Evolutionary conservation across 1,140 invertebrate species (phyloP).

Genomic region (Drosophila truncata): DNA sequence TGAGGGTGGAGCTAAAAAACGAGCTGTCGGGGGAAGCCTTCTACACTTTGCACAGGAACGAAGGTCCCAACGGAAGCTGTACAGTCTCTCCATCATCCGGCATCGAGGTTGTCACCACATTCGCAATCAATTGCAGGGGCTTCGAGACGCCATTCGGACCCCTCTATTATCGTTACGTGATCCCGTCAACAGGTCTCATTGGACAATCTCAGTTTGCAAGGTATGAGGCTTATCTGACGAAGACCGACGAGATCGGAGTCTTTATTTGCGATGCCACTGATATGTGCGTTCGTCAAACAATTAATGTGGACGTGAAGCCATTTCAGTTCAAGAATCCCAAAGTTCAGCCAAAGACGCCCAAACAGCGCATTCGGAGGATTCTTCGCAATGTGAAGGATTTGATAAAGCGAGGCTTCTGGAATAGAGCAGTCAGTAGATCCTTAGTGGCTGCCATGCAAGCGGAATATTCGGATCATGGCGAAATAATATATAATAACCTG

Average conservation of each 20-base stretch:
- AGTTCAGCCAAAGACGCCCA: fast-evolving
- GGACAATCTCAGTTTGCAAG: neutral
- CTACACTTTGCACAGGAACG: neutral
- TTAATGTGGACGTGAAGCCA: neutral
- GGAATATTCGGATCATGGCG: neutral
- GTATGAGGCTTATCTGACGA: neutral
- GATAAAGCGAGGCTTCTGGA: slow-evolving; percentile 20
- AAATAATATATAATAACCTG: neutral
- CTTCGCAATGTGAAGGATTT: neutral
- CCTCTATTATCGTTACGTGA: slow-evolving; percentile 12
- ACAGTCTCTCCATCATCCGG: neutral
- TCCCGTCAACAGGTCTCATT: neutral
- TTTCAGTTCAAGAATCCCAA: neutral
- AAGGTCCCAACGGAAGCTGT: slow-evolving; percentile 27
- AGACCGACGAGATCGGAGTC: neutral
- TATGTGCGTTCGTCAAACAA: neutral
- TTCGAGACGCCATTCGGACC: slow-evolving; percentile 14
- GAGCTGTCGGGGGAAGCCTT: neutral
- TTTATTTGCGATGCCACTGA: slow-evolving; percentile 30
- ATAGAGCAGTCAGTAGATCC: neutral
- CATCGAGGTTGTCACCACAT: slow-evolving; percentile 10
- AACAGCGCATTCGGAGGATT: neutral
- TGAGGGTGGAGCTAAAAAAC: neutral
- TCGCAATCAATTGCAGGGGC: slow-evolving; percentile 5
- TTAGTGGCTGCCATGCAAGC: neutral